These are phyloP conservation scores for Phlogophora meticulosa DNA, from an alignment of 2,888 invertebrate species.

Conservation along the genomic window DNA sequence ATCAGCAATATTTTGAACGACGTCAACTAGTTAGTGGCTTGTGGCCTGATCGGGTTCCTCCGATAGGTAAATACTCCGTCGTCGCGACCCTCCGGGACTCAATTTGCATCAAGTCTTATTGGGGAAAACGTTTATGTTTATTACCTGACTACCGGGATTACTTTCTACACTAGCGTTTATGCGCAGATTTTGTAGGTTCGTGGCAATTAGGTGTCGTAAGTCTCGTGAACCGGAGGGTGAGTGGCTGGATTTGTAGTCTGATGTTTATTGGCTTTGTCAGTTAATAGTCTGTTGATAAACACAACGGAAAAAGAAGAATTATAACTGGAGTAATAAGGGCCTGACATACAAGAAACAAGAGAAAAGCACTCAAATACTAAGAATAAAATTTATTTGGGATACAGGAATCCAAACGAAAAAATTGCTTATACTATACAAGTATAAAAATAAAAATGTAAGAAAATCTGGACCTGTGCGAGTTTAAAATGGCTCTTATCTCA, in stretches of 20 bases:
- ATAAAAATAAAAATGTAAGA: too few species aligned
- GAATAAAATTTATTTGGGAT: too few species aligned
- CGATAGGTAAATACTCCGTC: conserved; percentile 69
- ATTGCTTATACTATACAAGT: too few species aligned
- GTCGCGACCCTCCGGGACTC: conserved; percentile 63
- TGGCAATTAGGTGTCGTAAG: conserved; percentile 50
- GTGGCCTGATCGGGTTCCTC: conserved; percentile 71
- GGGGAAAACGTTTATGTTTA: conserved; percentile 64
- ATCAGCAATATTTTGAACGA: conserved; percentile 89
- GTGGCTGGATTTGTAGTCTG: conserved; percentile 3
- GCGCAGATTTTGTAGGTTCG: conserved; percentile 49
- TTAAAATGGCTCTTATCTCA: too few species aligned
- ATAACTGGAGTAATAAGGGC: too few species aligned
- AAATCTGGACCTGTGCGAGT: too few species aligned
- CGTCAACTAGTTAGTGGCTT: conserved; percentile 80
- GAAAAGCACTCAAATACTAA: too few species aligned
- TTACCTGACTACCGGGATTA: conserved; percentile 63
- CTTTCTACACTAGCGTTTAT: conserved; percentile 59
- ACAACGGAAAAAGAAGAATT: background rate
- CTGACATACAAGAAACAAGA: too few species aligned
- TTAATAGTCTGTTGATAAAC: background rate
- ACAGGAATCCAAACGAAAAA: too few species aligned
- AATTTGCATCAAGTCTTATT: conserved; percentile 67
- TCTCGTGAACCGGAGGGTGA: background rate
- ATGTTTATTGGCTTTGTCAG: conserved; percentile 14